A percentile compares a stretch with the other conserved stretches of the same genome.
Evolutionary conservation across 2,888 invertebrate species (phyloP).

Genomic region (Carterocephalus palaemon): DNA sequence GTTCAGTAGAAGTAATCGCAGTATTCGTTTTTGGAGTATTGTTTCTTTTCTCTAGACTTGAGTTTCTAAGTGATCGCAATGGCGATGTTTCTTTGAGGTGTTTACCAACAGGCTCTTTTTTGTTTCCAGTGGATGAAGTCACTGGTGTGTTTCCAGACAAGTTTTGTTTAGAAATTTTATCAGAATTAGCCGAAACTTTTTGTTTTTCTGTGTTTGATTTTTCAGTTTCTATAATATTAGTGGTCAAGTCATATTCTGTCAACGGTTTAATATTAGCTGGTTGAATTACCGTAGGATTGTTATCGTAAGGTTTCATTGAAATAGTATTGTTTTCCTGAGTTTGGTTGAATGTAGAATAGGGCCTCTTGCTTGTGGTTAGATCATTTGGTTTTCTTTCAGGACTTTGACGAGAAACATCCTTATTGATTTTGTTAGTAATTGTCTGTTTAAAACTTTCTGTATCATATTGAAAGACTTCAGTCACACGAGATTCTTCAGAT

Average conservation of each 20-base stretch:
- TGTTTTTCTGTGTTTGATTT: conserved; percentile 9
- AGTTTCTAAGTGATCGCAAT: conserved; percentile 12
- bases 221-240: conserved; percentile 4
- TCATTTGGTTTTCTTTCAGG: conserved; percentile 36
- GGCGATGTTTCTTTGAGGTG: conserved; percentile 17
- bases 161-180: conserved; percentile 12
- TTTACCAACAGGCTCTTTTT: conserved; percentile 8
- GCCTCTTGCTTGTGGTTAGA: conserved; percentile 9
- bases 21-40: conserved; percentile 25
- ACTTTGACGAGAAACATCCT: conserved; percentile 28
- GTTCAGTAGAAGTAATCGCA: conserved; percentile 3
- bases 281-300: conserved; percentile 7
- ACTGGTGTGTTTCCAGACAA: not conserved
- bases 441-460: conserved; percentile 5
- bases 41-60: no score
- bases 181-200: not conserved
- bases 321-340: not conserved
- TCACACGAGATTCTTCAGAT: conserved; percentile 19
- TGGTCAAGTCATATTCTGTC: not conserved
- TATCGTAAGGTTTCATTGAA: not conserved
- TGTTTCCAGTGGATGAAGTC: not conserved
- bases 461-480: not conserved
- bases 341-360: conserved; percentile 12
- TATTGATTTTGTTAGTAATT: conserved; percentile 15
- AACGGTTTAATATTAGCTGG: not conserved